Evolutionary conservation across 2,113 vertebrate species (phyloP).

Genomic region (Dasypus novemcinctus): DNA sequence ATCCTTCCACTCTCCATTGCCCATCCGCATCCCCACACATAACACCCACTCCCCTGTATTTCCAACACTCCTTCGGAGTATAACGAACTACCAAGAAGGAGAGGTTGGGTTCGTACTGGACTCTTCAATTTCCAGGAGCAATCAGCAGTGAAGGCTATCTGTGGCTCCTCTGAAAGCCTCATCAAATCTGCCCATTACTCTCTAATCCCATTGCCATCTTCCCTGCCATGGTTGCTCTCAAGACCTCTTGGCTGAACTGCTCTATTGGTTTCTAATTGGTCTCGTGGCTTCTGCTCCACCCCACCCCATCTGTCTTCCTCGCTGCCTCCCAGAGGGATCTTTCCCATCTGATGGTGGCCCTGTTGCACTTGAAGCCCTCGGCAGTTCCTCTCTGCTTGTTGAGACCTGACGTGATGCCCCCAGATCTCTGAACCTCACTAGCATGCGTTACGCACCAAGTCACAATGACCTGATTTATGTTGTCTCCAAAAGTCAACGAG

Average conservation of each 20-base stretch:
- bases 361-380: not conserved
- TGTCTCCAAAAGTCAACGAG: not conserved
- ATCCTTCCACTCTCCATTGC: not conserved
- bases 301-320: accelerated
- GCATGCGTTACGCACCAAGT: not conserved
- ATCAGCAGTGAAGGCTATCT: not conserved
- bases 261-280: not conserved
- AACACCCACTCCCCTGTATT: not conserved
- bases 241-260: not conserved
- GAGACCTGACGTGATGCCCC: not conserved
- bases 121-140: not conserved
- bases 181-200: not conserved
- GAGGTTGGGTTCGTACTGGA: not conserved
- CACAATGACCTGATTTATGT: not conserved
- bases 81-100: not conserved
- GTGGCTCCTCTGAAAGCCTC: not conserved
- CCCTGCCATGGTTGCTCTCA: not conserved
- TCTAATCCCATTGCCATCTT: not conserved
- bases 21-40: not conserved
- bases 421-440: not conserved
- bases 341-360: not conserved
- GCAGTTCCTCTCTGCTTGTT: not conserved
- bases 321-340: not conserved
- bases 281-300: not conserved
- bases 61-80: not conserved